phyloP scores from a whole-genome alignment of 2,113 vertebrate genomes.

The Gopherus flavomarginatus region DNA sequence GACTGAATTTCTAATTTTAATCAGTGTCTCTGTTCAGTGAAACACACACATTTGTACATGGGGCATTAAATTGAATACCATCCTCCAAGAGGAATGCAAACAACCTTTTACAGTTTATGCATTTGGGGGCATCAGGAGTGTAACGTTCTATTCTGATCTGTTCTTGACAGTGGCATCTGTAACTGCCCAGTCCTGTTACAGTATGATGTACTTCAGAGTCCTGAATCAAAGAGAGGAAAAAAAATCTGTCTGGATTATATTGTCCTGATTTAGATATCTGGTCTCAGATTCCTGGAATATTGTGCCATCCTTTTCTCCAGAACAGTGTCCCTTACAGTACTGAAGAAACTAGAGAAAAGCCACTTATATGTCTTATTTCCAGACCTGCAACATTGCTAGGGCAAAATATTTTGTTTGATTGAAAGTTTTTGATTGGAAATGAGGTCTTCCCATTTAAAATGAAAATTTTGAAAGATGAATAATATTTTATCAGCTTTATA shows the following conservation, averaged over 20 bases:
- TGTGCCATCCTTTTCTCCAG: background rate
- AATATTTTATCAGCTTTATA: background rate
- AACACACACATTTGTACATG: background rate
- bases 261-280: background rate
- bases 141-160: background rate
- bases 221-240: background rate
- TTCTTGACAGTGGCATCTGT: background rate
- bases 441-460: background rate
- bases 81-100: background rate
- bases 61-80: background rate
- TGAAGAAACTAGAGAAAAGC: background rate
- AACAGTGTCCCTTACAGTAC: background rate
- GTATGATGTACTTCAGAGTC: background rate
- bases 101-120: background rate
- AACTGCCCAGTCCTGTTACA: background rate
- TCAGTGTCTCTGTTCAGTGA: background rate
- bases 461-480: background rate
- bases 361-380: background rate
- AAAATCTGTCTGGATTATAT: background rate
- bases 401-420: background rate
- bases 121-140: background rate
- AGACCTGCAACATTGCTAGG: background rate
- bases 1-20: background rate
- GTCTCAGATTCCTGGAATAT: background rate
- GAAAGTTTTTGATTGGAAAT: background rate